These are phyloP conservation scores for Sebastes fasciatus DNA, from an alignment of 2,113 vertebrate genomes.

Conservation along the genomic window DNA sequence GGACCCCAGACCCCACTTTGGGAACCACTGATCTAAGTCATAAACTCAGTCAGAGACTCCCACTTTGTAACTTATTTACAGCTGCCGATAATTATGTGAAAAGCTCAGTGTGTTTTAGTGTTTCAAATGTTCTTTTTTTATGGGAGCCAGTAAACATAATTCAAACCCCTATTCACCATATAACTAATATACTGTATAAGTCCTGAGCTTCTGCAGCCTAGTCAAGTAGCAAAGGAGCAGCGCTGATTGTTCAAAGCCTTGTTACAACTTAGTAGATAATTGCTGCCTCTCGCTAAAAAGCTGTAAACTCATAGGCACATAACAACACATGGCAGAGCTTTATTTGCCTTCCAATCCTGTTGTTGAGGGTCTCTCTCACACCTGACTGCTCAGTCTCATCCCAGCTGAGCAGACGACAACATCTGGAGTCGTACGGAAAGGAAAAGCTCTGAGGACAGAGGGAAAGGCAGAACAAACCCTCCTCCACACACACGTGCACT, in stretches of 20 bases:
- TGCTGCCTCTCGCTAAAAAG: constrained; percentile 21
- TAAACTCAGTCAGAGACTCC: not conserved
- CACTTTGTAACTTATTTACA: not conserved
- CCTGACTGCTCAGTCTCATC: constrained; percentile 64
- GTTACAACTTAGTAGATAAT: constrained; percentile 39
- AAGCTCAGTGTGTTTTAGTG: not conserved
- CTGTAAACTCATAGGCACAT: constrained; percentile 25
- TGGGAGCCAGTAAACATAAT: constrained; percentile 7
- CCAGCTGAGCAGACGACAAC: constrained; percentile 68
- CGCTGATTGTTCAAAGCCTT: constrained; percentile 29
- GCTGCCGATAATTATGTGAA: not conserved
- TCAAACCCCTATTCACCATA: not conserved
- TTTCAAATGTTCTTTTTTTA: not conserved
- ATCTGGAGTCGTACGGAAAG: constrained; percentile 70
- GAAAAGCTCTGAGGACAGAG: constrained; percentile 67
- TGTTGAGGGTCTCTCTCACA: constrained; percentile 64
- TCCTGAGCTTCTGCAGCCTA: constrained; percentile 18
- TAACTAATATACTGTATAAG: not conserved
- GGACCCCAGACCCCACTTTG: no score
- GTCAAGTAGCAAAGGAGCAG: constrained; percentile 37
- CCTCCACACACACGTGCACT: not conserved
- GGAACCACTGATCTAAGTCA: not conserved
- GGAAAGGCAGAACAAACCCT: constrained; percentile 40
- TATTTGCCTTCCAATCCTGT: constrained; percentile 39
- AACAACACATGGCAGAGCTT: constrained; percentile 57